Base-by-base conservation (phyloP, 2,113 vertebrate species). In the Xyliphius kryptos region DNA sequence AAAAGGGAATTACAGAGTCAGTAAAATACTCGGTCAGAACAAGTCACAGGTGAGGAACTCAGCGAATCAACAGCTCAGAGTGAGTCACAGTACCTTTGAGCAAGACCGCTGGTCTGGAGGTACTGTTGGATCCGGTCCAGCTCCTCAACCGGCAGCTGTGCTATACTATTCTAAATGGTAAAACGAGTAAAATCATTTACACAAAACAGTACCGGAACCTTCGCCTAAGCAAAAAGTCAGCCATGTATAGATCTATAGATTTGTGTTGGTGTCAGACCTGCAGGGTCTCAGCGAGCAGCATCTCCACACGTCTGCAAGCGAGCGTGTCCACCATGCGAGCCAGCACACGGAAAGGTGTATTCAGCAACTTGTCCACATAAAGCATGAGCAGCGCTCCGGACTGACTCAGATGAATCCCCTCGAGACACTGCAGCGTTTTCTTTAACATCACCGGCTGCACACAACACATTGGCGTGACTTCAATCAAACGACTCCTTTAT, bases 371-470 rank as follows among this genome's bases (percentile, higher is more conserved):
- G 81, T 98, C 94, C 78, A 97, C 91, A 0, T 94, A 97, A 0
- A 99, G 76, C 0, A 91, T 91, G 19, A 99, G 73, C 75, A 99
- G 88, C 0, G 94, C 93, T 0, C 96, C 96, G 0, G 96, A 98
- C 82, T 99, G 96, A 80, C 94, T 97, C 36, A 99, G 89, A 67
- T 99, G 96, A 72, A 98, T 97, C n/a, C 93, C 95, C 66, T 97
- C 96, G 75, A 99, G 70, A 78, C 96, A 98, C 80, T 95, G 93
- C 1, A 98, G 79, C 0, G 94, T 97, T 66, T 92, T 98, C 85
- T 92, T 95, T 69, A 99, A 80, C 60, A 87, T 87, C 32, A 91
- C 91, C 20, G 95, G 94, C 96, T 98, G 44, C 43, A 9, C 2
- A 15, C 20, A 11, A 13, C 40, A 41, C 40, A n/a, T n/a, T n/a